These are phyloP conservation scores for Haemorhous mexicanus DNA, from an alignment of 2,113 vertebrate genomes.

Conservation along the genomic window DNA sequence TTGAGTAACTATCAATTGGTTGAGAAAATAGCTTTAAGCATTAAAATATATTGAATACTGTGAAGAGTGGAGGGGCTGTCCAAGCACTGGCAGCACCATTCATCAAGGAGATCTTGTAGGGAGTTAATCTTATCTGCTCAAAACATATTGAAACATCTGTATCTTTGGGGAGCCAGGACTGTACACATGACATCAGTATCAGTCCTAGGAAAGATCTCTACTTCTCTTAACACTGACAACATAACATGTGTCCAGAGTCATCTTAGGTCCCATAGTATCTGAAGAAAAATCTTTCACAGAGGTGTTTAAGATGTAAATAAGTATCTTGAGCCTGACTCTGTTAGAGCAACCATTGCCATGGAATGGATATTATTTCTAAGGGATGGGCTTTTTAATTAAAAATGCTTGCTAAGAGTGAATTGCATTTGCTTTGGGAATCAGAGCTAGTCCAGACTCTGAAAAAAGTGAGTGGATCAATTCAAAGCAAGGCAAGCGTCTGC, in stretches of 20 bases:
- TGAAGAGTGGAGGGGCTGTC: not conserved
- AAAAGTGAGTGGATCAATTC: not conserved
- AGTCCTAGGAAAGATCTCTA: not conserved
- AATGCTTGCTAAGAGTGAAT: not conserved
- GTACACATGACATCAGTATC: not conserved
- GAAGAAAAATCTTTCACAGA: not conserved
- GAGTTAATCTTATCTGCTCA: not conserved
- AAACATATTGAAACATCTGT: not conserved
- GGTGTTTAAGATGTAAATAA: not conserved
- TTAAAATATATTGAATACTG: not conserved
- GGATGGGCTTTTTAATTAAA: not conserved
- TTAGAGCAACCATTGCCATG: not conserved
- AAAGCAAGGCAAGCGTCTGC: not conserved
- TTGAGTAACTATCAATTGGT: not conserved
- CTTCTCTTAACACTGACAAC: not conserved
- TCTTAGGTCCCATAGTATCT: not conserved
- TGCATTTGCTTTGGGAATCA: not conserved
- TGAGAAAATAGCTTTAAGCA: not conserved
- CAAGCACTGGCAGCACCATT: not conserved
- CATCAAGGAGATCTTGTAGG: not conserved
- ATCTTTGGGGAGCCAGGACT: not conserved
- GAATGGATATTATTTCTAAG: not conserved
- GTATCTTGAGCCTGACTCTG: not conserved
- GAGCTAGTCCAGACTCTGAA: not conserved
- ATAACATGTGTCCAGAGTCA: not conserved